phyloP scores from a whole-genome alignment of 1,140 invertebrate species.

The Bradynema listronoti region DNA sequence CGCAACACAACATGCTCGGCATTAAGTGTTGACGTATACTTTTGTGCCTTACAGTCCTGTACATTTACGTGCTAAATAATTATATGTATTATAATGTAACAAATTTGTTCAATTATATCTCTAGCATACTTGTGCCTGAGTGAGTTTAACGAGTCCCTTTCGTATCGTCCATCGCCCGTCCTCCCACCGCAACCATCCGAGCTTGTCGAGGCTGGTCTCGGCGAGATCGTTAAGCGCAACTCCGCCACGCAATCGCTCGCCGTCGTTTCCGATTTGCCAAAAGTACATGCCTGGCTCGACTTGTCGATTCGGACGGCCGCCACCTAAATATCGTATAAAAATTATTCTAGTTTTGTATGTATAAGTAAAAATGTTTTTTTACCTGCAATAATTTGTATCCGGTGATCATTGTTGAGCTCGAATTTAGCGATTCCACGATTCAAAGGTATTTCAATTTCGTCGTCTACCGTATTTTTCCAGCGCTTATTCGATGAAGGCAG shows the following conservation, averaged over 20 bases:
- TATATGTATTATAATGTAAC: too few relatives aligned
- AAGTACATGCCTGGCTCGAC: constrained; percentile 47
- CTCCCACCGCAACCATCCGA: constrained; percentile 45
- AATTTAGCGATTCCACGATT: constrained; percentile 47
- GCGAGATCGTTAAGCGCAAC: constrained; percentile 34
- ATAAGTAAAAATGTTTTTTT: neutral
- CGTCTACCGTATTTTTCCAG: constrained; percentile 28
- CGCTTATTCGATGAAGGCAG: neutral
- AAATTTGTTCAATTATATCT: too few relatives aligned
- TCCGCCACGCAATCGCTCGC: constrained; percentile 20
- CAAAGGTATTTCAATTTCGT: constrained; percentile 37
- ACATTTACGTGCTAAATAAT: constrained; percentile 39
- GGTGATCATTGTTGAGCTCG: constrained; percentile 38
- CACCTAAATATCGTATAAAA: constrained; percentile 7
- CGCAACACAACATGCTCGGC: constrained; percentile 44
- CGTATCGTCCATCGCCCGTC: constrained; percentile 34
- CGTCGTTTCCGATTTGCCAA: constrained; percentile 26
- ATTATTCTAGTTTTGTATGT: neutral
- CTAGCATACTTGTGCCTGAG: constrained; percentile 38
- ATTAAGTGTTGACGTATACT: constrained; percentile 43
- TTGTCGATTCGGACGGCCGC: constrained; percentile 36
- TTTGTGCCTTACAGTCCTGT: constrained; percentile 47
- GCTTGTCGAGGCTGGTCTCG: constrained; percentile 41
- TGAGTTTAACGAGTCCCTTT: constrained; percentile 43
- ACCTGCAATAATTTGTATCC: constrained; percentile 32